Base-by-base conservation (phyloP, 2,888 invertebrate species). In the Epiperipatus broadwayi region DNA sequence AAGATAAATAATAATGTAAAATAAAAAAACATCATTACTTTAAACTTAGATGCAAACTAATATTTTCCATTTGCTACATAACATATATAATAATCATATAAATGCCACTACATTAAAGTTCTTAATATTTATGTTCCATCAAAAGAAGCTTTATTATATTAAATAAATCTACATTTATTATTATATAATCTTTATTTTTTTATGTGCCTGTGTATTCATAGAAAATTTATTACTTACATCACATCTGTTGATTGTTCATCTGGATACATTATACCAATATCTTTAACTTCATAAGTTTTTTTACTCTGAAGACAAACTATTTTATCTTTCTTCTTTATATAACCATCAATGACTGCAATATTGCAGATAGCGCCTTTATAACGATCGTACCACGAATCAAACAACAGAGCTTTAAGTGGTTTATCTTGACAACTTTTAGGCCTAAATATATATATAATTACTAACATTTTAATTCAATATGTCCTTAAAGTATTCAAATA, bases 341-440 rank as follows among this genome's bases (percentile, higher is more conserved):
- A 60, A 0, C 91, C 91, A 53, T 83, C 76, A 45, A 73, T 68
- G 27, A 89, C 67, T 55, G 76, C 78, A 18, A 79, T 67, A 19
- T 83, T 61, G 47, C 76, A 73, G 39, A 85, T 61, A 1, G 78
- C 75, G 0, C 87, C 87, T 25, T 76, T 72, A 53, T 78, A 87
- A 47, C 71, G 73, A 56, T 93, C 84, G 60, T 75, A 91, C 78
- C 84, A 87, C 40, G 84, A 84, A 54, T 95, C 95, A 61, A 89
- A 89, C 40, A 91, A 65, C 30, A 93, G 63, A 0, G 80, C 84
- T 56, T 73, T 72, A 42, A 91, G 73, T 20, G 73, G 64, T 1
- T 64, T 66, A 2, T 49, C 35, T 7, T 40, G 21, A 29, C 53
- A 47, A 18, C 52, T 54, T 3, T 27, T 42, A 3, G 65, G 64